Evolutionary conservation across 2,888 invertebrate species (phyloP), one percentile per base, ranked within the genome.

Genomic region (Endotricha flammealis): DNA sequence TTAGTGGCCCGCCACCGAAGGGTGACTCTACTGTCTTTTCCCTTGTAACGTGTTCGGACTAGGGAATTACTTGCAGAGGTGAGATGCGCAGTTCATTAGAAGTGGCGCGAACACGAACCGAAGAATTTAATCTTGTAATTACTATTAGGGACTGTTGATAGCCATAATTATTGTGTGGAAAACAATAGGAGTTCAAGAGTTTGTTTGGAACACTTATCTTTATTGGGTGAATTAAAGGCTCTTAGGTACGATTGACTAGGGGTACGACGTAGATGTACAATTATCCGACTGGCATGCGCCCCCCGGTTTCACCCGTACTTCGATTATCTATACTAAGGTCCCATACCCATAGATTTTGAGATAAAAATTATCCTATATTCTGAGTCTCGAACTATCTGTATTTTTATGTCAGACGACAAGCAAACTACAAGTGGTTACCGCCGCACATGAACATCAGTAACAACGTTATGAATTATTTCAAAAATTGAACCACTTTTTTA

Each of bases 71-170:
- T 65, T 63, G 60, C 61, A 32, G 59, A 71, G 75, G 75, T 77
- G 71, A 72, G 71, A 71, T 65, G 71, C 65, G 54, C 60, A 70
- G 78, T 81, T 82, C 79, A 81, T 81, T 82, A 79, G 59, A 68
- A 58, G 53, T 48, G 58, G 60, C 63, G 62, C 53, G 62, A 60
- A 59, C 50, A 53, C 54, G 61, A 57, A 57, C 56, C 53, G 50
- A 57, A 57, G 57, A 53, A 57, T 55, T 53, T 48, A 51, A 54
- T 48, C 39, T 41, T 13, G 29, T 35, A 29, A 35, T 35, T 29
- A 44, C 38, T 41, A 36, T 34, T 38, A 31, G 11, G 14, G 10
- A 11, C 24, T 32, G 23, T 29, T 48, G 51, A 49, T 44, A 38
- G 40, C 36, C 8, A 35, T 39, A 44, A 33, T 45, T 42, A 49